phyloP scores from a whole-genome alignment of 2,888 invertebrate species.

The Ophioninae sp. region DNA sequence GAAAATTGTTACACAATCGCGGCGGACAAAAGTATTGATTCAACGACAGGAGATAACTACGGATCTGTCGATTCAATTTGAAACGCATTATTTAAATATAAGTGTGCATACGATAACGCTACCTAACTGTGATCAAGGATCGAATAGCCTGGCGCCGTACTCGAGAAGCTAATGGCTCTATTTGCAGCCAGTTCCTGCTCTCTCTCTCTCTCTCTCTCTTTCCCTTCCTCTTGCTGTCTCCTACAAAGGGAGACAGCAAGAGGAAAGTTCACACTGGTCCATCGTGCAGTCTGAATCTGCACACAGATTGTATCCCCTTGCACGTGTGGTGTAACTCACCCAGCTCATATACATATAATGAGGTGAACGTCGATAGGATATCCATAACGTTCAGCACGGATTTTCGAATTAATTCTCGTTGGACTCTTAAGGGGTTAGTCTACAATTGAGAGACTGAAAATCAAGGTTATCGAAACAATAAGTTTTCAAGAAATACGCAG shows the following conservation, averaged over 20 bases:
- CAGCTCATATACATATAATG: neutral
- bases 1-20: too few species aligned
- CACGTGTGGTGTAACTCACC: slow-evolving; percentile 11
- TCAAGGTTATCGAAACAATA: too few species aligned
- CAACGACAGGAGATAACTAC: neutral
- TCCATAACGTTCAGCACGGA: slow-evolving; percentile 10
- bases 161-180: slow-evolving; percentile 55
- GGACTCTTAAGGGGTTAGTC: too few species aligned
- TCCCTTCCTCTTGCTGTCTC: slow-evolving; percentile 13
- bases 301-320: slow-evolving; percentile 38
- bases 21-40: neutral
- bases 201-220: neutral
- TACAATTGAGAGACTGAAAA: too few species aligned
- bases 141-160: slow-evolving; percentile 36
- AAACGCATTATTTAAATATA: slow-evolving; percentile 15
- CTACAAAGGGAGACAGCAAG: neutral
- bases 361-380: slow-evolving; percentile 14
- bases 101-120: slow-evolving; percentile 13
- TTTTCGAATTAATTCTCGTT: slow-evolving; percentile 15
- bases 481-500: too few species aligned
- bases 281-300: slow-evolving; percentile 4
- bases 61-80: slow-evolving; percentile 1
- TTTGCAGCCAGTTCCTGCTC: slow-evolving; percentile 40
- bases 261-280: neutral
- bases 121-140: slow-evolving; percentile 48